Base-by-base conservation (phyloP, 2,888 invertebrate species). In the Emmelina monodactyla region DNA sequence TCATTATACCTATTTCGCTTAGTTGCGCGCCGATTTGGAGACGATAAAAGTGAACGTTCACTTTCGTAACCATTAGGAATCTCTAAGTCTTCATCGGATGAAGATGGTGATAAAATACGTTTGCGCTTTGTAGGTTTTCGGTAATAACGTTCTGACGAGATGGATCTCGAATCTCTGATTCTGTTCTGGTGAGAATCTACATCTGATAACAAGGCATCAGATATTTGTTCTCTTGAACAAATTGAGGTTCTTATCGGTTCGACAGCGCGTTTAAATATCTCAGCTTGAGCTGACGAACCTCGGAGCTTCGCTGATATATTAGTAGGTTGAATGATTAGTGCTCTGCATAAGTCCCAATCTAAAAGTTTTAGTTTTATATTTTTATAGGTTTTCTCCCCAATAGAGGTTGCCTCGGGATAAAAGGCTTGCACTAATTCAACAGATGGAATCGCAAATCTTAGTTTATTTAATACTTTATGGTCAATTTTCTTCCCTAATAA, bases 381-480 rank as follows among this genome's bases (percentile, higher is more conserved):
- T 12, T 33, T 32, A 25, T 29, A 37, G n/a, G 10, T 28, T 14
- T 33, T 32, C 15, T 31, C 37, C 11, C 34, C 29, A 10, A 37
- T 7, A 16, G 29, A 13, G 14, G 11, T 32, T 11, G 31, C 34
- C 12, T 28, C 31, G 13, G 16, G 33, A 30, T 37, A 14, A 29
- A 37, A 39, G 9, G 34, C 32, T 16, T 28, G 29, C 2, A 34
- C 29, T 1, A 39, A 22, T 5, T 28, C 15, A 2, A 29, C 16
- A 2, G 37, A 37, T 11, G 37, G 40, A 14, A 37, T 31, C 9
- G 34, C 35, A 33, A 32, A 40, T 11, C 35, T 19, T 15, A 40
- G 14, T 25, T 37, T 40, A 19, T 37, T 37, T 1, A 40, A 11
- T 14, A 33, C 32, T 25, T 33, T 28, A 4, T 37, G 32, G 32